Evolutionary conservation across 2,113 vertebrate species (phyloP), one percentile per base, ranked within the genome.

Genomic region (Alligator sinensis): DNA sequence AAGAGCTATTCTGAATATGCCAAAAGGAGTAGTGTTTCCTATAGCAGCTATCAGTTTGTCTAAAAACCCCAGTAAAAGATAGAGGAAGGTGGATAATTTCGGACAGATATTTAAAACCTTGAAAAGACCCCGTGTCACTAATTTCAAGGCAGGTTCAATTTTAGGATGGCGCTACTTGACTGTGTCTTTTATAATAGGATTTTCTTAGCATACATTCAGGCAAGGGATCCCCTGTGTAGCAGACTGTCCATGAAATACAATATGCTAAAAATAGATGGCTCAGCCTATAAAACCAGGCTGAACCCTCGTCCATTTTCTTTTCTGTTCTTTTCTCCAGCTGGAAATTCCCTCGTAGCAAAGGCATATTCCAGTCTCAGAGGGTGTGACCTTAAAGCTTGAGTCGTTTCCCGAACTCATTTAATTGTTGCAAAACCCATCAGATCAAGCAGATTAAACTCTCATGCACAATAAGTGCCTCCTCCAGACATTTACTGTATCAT

Each of bases 401-500:
- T 66, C 15, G 3, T 87, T 87, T 86, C 83, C 92, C 90, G 87
- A 94, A 5, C 34, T 75, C 61, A 78, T 89, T 27, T 38, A 92
- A 85, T 62, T 91, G 81, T 82, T 68, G 61, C 77, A 84, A 96
- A 93, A 61, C 47, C 22, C 30, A 92, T 75, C 4, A n/a, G 81
- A 81, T 62, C 54, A 80, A 93, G 79, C 60, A 76, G 64, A 85
- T 86, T 89, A 96, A 93, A 87, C 72, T 66, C 22, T 94, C 91
- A 59, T 66, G 55, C 82, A 95, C 82, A 95, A 89, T 63, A 87
- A 76, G 74, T 70, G 62, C 2, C 38, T 3, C 15, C n/a, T 90
- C 30, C 18, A 88, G 34, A 77, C 13, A 4, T 91, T 91, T 77
- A 24, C 24, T 80, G 21, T 21, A 77, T 28, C 9, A 54, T 25